Evolutionary conservation across 2,888 invertebrate genomes (phyloP).

Genomic region (Anagyrus pseudococci): DNA sequence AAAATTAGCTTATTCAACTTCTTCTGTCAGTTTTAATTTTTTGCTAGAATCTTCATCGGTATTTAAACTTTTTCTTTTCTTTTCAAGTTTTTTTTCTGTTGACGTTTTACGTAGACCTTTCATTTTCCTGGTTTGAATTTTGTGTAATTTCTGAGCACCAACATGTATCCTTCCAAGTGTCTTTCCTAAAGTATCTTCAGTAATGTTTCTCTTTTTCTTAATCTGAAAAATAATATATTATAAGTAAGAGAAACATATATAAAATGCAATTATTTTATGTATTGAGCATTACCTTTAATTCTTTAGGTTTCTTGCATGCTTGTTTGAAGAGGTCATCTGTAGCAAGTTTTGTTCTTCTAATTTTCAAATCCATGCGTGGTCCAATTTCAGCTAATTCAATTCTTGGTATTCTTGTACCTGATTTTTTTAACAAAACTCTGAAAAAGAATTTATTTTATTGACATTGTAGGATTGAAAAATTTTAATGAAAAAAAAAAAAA

Average conservation of each 20-base stretch:
- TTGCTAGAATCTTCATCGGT: conserved; percentile 47
- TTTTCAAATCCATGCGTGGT: conserved; percentile 85
- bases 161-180: conserved; percentile 92
- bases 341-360: conserved; percentile 87
- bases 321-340: conserved; percentile 87
- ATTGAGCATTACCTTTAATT: conserved; percentile 67
- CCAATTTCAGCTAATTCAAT: conserved; percentile 95
- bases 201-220: conserved; percentile 90
- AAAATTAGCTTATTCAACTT: conserved; percentile 26
- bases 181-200: conserved; percentile 85
- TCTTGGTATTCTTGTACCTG: conserved; percentile 85
- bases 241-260: background rate
- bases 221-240: conserved; percentile 62
- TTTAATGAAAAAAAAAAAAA: background rate
- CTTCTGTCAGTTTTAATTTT: conserved; percentile 39
- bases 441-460: conserved; percentile 11
- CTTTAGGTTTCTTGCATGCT: conserved; percentile 81
- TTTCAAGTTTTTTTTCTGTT: conserved; percentile 71
- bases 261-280: background rate
- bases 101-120: conserved; percentile 83
- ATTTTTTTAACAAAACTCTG: conserved; percentile 77
- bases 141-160: conserved; percentile 84
- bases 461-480: conserved; percentile 1
- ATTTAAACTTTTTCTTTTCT: conserved; percentile 64
- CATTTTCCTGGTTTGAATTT: conserved; percentile 89